Evolutionary conservation across 2,888 invertebrate genomes (phyloP).

Genomic region (Acleris sparsana): DNA sequence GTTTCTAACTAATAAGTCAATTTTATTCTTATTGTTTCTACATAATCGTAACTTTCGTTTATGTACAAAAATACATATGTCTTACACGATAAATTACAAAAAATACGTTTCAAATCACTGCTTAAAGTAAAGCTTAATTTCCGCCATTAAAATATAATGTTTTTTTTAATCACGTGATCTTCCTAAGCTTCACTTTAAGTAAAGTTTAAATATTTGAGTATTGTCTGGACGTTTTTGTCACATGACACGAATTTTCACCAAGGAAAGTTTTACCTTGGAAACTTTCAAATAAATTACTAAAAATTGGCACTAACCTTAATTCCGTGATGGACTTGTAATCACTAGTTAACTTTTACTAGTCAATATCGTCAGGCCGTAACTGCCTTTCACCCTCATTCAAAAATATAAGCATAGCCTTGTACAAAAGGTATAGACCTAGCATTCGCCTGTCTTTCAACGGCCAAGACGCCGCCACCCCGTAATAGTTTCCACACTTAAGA

Average conservation of each 20-base stretch:
- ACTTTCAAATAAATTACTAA: too few species aligned
- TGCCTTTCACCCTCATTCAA: conserved; percentile 95
- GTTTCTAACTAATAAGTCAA: too few species aligned
- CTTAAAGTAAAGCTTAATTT: conserved; percentile 23
- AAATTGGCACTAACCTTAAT: too few species aligned
- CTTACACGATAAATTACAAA: conserved; percentile 3
- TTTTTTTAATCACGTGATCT: not conserved
- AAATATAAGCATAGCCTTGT: conserved; percentile 92
- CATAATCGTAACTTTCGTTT: not conserved
- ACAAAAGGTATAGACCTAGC: conserved; percentile 90
- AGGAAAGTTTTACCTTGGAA: too few species aligned
- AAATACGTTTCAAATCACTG: conserved; percentile 23
- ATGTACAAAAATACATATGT: conserved; percentile 9
- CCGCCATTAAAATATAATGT: conserved; percentile 20
- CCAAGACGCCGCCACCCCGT: conserved; percentile 91
- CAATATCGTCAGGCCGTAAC: conserved; percentile 89
- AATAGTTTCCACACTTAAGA: conserved; percentile 91
- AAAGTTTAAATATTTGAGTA: too few species aligned
- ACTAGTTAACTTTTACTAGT: conserved; percentile 43
- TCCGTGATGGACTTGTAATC: too few species aligned
- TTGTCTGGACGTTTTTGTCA: too few species aligned
- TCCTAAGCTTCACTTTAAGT: not conserved
- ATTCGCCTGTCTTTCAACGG: conserved; percentile 86
- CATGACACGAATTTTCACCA: too few species aligned
- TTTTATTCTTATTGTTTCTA: too few species aligned